Percentiles rank a stretch among this genome's conserved stretches.
phyloP scores from a whole-genome alignment of 2,888 invertebrate species.

The Campoletis raptor region DNA sequence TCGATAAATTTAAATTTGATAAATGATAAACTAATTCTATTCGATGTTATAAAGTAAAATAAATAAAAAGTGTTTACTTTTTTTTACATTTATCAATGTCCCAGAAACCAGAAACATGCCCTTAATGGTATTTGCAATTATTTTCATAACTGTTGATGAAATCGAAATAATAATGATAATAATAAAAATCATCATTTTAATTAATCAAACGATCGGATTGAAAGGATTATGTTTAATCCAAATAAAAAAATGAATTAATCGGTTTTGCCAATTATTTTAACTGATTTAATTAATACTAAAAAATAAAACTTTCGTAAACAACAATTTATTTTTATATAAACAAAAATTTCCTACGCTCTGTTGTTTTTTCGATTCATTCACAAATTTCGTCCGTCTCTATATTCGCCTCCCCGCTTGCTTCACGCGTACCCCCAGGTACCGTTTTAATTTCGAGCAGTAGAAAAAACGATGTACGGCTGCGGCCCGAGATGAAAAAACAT shows the following conservation, averaged over 20 bases:
- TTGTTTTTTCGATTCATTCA: constrained; percentile 8
- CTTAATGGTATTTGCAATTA: too few species aligned
- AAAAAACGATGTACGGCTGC: constrained; percentile 23
- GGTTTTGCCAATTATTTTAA: not conserved
- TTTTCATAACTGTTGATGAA: too few species aligned
- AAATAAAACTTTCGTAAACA: not conserved
- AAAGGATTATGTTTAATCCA: not conserved
- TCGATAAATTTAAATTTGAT: too few species aligned
- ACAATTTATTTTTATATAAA: not conserved
- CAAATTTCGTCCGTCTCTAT: not conserved
- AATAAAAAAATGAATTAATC: not conserved
- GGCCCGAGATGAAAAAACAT: constrained; percentile 22
- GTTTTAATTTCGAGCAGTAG: constrained; percentile 55
- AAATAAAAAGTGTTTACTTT: too few species aligned
- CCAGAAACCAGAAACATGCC: too few species aligned
- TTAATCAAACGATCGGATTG: not conserved
- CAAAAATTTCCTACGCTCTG: not conserved
- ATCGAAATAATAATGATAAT: too few species aligned
- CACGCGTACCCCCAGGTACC: constrained; percentile 43
- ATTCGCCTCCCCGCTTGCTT: not conserved
- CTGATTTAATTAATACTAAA: not conserved
- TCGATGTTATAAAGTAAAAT: too few species aligned
- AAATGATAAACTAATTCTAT: too few species aligned
- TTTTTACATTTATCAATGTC: too few species aligned
- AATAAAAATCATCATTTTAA: not conserved